Evolutionary conservation across 2,888 invertebrate species (phyloP).

Genomic region (Corythucha ciliata): DNA sequence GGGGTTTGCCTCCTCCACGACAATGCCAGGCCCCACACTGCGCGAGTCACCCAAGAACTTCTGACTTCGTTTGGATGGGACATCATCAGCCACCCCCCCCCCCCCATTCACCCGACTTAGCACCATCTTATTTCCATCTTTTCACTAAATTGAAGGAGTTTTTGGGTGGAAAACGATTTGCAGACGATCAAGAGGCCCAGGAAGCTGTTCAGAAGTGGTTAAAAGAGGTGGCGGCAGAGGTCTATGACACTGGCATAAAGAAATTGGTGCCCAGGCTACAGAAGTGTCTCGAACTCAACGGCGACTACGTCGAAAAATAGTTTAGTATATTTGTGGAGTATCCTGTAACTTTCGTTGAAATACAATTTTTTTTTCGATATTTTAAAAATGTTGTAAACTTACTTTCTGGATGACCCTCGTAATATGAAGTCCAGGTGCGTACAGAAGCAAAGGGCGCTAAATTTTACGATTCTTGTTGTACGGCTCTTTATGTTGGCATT

Average conservation of each 20-base stretch:
- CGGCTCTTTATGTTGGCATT: too few species aligned
- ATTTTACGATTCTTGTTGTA: too few species aligned
- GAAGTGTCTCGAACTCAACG: conserved; percentile 15
- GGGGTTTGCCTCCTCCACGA: conserved; percentile 27
- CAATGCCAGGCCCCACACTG: conserved; percentile 29
- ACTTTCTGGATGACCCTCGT: conserved; percentile 17
- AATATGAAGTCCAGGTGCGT: too few species aligned
- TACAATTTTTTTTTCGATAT: conserved; percentile 16
- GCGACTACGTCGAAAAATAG: conserved; percentile 8
- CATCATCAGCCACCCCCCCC: conserved; percentile 18
- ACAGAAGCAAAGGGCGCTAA: too few species aligned
- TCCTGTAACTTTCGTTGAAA: conserved; percentile 2
- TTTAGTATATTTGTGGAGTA: not conserved
- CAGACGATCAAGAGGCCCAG: conserved; percentile 1
- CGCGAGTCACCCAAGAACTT: conserved; percentile 13
- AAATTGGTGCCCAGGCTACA: conserved; percentile 27
- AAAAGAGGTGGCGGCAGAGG: conserved; percentile 23
- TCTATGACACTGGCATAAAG: conserved; percentile 29
- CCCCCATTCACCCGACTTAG: conserved; percentile 8
- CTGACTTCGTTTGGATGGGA: conserved; percentile 26
- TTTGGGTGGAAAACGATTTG: conserved; percentile 16
- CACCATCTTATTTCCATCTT: conserved; percentile 15
- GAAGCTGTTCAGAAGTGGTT: conserved; percentile 31
- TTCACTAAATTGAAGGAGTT: conserved; percentile 12
- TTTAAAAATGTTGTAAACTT: conserved; percentile 8